These are phyloP conservation scores for Accipiter virgatus DNA, from an alignment of 2,113 vertebrate species.

Conservation along the genomic window DNA sequence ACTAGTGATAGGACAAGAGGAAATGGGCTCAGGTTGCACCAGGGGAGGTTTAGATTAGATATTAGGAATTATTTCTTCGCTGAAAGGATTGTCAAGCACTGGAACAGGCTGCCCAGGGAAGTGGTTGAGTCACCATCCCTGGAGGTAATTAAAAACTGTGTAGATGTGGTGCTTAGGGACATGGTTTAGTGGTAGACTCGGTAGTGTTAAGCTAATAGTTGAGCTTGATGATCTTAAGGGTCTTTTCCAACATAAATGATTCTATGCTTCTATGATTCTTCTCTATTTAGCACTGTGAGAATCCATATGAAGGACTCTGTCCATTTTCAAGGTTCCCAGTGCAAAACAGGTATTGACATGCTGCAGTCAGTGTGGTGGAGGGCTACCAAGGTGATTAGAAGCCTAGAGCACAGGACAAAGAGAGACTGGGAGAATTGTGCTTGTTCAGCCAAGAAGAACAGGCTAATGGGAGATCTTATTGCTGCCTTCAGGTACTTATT, in stretches of 20 bases:
- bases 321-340: background rate
- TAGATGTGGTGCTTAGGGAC: background rate
- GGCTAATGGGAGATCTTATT: background rate
- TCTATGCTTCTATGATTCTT: background rate
- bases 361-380: background rate
- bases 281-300: background rate
- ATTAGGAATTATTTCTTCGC: background rate
- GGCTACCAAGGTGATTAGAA: background rate
- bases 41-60: background rate
- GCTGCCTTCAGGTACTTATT: background rate
- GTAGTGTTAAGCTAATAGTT: background rate
- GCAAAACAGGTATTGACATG: background rate
- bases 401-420: fast-evolving
- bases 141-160: background rate
- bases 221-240: background rate
- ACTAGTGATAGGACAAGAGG: background rate
- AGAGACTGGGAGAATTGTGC: background rate
- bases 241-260: background rate
- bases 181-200: background rate
- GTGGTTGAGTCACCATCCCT: background rate
- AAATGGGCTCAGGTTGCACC: background rate
- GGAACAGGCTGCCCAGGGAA: background rate
- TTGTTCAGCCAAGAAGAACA: background rate
- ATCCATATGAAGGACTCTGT: background rate
- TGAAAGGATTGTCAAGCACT: background rate